Evolutionary conservation across 2,888 invertebrate species (phyloP).

Genomic region (Tetramorium bicarinatum): DNA sequence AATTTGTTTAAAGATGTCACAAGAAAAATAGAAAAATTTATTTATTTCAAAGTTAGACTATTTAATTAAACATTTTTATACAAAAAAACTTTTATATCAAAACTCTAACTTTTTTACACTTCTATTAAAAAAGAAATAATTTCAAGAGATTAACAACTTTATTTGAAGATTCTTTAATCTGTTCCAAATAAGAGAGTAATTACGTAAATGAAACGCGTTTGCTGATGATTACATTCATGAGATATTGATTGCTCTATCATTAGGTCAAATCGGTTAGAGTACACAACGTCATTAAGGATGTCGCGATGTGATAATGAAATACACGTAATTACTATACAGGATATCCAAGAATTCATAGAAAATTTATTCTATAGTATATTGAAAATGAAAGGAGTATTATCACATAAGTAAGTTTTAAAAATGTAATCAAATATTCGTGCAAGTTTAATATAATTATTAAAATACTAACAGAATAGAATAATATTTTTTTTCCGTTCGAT

Average conservation of each 20-base stretch:
- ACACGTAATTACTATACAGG: background rate
- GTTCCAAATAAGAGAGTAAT: background rate
- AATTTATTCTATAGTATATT: background rate
- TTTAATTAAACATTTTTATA: background rate
- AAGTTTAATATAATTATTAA: background rate
- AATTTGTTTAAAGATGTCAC: background rate
- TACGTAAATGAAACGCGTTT: background rate
- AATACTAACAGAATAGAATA: background rate
- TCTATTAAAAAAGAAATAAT: slow-evolving; percentile 7
- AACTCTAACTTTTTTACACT: background rate
- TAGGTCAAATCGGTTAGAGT: slow-evolving; percentile 17
- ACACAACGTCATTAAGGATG: background rate
- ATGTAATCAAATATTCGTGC: background rate
- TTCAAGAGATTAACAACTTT: background rate
- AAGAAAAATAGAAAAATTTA: background rate
- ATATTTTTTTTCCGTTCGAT: background rate
- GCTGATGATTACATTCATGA: background rate
- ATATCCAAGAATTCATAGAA: background rate
- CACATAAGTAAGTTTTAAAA: background rate
- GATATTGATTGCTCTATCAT: slow-evolving; percentile 3
- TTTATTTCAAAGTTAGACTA: background rate
- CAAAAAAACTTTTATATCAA: background rate
- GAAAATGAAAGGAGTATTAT: background rate
- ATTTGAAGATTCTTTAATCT: background rate
- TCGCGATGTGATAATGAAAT: background rate